Evolutionary conservation across 1,140 invertebrate species (phyloP).

Genomic region (Hyposmocoma kahamanoa): DNA sequence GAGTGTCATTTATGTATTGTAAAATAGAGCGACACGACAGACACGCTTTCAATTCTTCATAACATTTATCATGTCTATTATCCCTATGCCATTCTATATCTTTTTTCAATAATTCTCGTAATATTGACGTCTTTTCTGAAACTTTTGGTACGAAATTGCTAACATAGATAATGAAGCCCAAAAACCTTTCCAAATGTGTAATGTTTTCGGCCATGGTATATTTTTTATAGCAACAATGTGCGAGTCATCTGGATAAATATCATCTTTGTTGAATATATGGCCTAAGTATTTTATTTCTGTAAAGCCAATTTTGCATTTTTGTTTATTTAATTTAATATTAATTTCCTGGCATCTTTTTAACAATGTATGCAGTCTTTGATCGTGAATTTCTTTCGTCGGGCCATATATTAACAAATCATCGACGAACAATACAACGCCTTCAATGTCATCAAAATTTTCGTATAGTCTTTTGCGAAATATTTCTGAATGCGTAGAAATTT

Average conservation of each 20-base stretch:
- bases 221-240: not conserved
- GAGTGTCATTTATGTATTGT: not conserved
- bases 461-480: conserved; percentile 4
- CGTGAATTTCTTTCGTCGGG: conserved; percentile 7
- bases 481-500: conserved; percentile 2
- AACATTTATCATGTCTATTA: not conserved
- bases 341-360: conserved; percentile 10
- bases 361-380: conserved; percentile 4
- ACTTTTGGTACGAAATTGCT: not conserved
- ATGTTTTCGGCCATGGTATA: not conserved
- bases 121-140: not conserved
- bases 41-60: not conserved
- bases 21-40: not conserved
- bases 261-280: not conserved
- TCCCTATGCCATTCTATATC: not conserved
- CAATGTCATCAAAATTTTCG: conserved; percentile 5
- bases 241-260: not conserved
- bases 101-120: not conserved
- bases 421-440: conserved; percentile 9
- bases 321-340: conserved; percentile 13
- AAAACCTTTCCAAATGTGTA: not conserved
- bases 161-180: not conserved
- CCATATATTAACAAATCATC: conserved; percentile 13
- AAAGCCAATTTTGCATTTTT: conserved; percentile 14
- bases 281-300: conserved; percentile 7